These are phyloP conservation scores for Drosophila gaucha DNA, from an alignment of 2,888 invertebrate species.

Conservation along the genomic window DNA sequence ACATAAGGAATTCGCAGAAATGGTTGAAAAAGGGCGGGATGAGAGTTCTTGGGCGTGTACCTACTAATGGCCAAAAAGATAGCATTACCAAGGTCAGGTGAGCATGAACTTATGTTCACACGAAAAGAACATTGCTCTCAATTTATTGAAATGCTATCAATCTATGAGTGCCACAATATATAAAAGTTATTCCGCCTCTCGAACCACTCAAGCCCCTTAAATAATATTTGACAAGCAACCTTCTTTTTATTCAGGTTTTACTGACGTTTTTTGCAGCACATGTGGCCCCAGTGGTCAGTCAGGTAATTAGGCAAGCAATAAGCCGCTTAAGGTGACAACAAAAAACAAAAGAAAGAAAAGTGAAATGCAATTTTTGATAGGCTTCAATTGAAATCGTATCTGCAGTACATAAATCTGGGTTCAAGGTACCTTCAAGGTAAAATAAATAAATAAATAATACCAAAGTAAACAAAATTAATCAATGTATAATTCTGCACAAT, in stretches of 20 bases:
- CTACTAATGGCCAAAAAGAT: conserved; percentile 41
- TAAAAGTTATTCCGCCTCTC: neutral
- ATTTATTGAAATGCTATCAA: conserved; percentile 2
- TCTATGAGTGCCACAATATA: neutral
- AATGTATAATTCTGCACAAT: too few relatives aligned
- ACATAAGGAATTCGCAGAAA: conserved; percentile 57
- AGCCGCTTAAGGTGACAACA: conserved; percentile 68
- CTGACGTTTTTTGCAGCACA: conserved; percentile 35
- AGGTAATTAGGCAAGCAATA: conserved; percentile 73
- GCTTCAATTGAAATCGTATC: neutral
- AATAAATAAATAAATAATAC: too few relatives aligned
- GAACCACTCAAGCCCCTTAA: conserved; percentile 8
- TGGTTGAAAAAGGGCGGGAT: conserved; percentile 28
- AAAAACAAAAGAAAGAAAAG: conserved; percentile 33
- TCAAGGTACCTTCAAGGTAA: too few relatives aligned
- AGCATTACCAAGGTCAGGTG: conserved; percentile 22
- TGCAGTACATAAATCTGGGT: too few relatives aligned
- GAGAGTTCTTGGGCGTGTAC: conserved; percentile 30
- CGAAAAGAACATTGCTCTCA: neutral
- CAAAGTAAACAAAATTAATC: too few relatives aligned
- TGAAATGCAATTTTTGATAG: conserved; percentile 38
- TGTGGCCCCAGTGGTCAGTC: conserved; percentile 50
- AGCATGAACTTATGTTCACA: conserved; percentile 1
- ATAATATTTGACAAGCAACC: conserved; percentile 21
- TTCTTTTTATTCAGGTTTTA: conserved; percentile 41